phyloP scores from a whole-genome alignment of 2,113 vertebrate species.

The Gopherus evgoodei region DNA sequence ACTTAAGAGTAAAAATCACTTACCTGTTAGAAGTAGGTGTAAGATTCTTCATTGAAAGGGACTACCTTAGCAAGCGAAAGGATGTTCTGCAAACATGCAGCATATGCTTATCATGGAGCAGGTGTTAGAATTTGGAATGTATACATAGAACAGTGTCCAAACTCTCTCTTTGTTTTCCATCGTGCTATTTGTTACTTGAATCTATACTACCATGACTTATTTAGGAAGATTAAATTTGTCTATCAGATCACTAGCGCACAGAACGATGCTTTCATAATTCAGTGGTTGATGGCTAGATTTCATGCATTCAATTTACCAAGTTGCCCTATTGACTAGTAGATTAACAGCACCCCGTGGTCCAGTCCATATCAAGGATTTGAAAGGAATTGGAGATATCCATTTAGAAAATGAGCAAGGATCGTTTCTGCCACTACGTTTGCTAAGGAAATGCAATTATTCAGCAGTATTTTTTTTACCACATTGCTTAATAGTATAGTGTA shows the following conservation, averaged over 20 bases:
- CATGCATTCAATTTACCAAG: neutral
- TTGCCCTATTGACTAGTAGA: neutral
- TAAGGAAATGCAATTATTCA: neutral
- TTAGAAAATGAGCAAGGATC: neutral
- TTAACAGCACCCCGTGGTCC: neutral
- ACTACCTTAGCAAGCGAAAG: neutral
- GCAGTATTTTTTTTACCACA: accelerated
- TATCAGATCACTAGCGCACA: neutral
- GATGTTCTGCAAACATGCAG: neutral
- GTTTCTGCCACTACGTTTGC: neutral
- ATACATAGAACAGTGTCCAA: neutral
- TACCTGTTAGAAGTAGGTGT: neutral
- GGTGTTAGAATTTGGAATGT: neutral
- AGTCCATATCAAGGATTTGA: neutral
- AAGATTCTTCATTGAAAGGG: neutral
- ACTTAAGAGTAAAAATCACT: neutral
- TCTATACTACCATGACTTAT: neutral
- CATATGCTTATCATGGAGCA: neutral
- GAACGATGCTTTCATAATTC: neutral
- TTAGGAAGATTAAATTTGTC: neutral
- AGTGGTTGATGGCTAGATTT: neutral
- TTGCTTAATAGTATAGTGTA: neutral
- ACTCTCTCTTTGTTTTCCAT: slow-evolving; percentile 14
- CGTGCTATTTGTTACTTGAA: neutral
- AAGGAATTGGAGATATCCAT: neutral